Conservation (phyloP, 2,797 vertebrate species). For the Urosaurus nigricauda region DNA sequence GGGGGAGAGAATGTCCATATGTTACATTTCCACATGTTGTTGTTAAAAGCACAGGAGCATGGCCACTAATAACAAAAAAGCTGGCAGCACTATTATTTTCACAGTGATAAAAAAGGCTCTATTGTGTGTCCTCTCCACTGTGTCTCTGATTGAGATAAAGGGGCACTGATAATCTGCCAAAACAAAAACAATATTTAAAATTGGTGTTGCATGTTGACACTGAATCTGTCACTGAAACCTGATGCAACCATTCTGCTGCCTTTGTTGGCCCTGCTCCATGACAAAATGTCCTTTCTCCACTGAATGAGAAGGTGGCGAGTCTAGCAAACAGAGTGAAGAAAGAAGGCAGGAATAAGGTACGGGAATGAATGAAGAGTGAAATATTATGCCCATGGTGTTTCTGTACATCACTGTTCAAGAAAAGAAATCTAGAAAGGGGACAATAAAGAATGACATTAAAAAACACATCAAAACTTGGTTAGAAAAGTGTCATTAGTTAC, state of each 20-base stretch:
- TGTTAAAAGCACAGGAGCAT: background rate
- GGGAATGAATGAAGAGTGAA: background rate
- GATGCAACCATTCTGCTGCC: constrained; percentile 3
- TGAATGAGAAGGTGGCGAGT: constrained; percentile 20
- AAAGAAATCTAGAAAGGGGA: background rate
- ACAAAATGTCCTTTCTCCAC: constrained; percentile 34
- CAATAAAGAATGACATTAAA: background rate
- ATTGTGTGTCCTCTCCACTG: background rate
- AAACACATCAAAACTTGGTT: constrained; percentile 1
- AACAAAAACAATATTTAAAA: constrained; percentile 33
- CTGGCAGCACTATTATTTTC: background rate
- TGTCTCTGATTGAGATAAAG: background rate
- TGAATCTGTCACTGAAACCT: constrained; percentile 9
- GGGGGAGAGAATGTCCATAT: background rate
- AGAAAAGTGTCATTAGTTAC: background rate
- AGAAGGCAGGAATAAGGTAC: background rate
- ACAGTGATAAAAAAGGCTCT: background rate
- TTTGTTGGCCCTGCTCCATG: constrained; percentile 17
- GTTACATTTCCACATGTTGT: background rate
- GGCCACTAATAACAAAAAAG: background rate
- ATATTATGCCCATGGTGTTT: background rate
- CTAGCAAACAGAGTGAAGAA: constrained; percentile 22
- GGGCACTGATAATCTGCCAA: background rate
- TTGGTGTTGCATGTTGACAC: background rate
- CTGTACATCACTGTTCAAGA: background rate